phyloP scores from a whole-genome alignment of 2,113 vertebrate genomes.

The Sus scrofa region DNA sequence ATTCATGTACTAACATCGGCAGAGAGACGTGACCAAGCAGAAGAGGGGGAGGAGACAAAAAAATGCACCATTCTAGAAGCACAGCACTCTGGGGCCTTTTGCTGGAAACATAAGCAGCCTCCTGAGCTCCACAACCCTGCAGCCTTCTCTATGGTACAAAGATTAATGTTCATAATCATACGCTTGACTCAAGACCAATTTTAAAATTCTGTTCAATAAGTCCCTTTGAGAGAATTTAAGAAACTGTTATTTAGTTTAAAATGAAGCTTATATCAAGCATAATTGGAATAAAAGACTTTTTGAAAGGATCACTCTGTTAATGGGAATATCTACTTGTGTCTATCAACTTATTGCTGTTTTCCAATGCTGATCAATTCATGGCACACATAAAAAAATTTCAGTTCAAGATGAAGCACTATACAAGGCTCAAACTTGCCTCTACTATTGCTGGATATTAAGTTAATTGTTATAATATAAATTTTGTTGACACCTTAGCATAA shows the following conservation, averaged over 20 bases:
- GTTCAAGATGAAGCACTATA: neutral
- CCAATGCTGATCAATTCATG: neutral
- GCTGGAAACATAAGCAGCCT: neutral
- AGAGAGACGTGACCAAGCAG: accelerated
- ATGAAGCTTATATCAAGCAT: neutral
- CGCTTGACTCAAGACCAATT: neutral
- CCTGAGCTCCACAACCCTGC: neutral
- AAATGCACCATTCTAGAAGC: accelerated
- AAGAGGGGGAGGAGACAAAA: neutral
- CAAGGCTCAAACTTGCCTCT: neutral
- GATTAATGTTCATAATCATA: neutral
- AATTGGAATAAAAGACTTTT: neutral
- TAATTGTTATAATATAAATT: conserved; percentile 1
- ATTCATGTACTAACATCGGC: too few species aligned
- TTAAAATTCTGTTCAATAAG: neutral
- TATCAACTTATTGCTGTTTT: neutral
- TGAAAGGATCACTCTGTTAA: neutral
- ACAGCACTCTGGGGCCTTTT: neutral
- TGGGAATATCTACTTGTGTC: neutral
- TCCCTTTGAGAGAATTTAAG: neutral
- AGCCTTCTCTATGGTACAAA: accelerated
- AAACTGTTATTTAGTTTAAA: neutral
- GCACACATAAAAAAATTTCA: neutral
- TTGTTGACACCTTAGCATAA: conserved; percentile 49
- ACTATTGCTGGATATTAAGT: neutral